phyloP scores from a whole-genome alignment of 2,797 vertebrate genomes.

The Halcyon chelicuti region DNA sequence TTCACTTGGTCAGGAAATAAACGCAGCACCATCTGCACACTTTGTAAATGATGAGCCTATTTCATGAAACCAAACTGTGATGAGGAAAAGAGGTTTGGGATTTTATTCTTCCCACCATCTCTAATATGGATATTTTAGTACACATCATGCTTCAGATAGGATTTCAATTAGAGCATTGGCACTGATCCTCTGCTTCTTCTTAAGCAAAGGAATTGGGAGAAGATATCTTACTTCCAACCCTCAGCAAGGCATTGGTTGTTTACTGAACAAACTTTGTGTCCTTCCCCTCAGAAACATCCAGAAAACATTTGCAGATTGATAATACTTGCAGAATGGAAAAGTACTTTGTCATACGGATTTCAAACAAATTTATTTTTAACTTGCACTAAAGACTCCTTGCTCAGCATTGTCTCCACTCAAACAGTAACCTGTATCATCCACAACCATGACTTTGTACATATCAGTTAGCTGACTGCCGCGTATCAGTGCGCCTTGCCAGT shows the following conservation, averaged over 20 bases:
- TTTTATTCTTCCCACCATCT: neutral
- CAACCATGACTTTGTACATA: neutral
- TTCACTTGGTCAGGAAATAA: neutral
- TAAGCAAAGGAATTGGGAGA: neutral
- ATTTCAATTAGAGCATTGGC: neutral
- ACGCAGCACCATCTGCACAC: neutral
- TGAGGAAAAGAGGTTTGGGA: neutral
- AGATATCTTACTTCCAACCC: neutral
- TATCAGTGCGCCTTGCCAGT: neutral
- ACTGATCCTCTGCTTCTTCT: neutral
- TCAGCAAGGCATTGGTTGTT: neutral
- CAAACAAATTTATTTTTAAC: neutral
- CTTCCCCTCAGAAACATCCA: neutral
- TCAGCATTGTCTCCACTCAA: neutral
- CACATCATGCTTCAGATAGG: neutral
- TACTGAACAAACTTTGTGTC: neutral
- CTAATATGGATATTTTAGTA: neutral
- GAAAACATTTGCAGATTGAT: neutral
- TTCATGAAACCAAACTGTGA: neutral
- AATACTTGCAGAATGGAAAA: neutral
- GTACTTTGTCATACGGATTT: neutral
- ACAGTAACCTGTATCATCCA: neutral
- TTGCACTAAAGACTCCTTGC: slow-evolving; percentile 9
- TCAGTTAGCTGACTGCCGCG: neutral
- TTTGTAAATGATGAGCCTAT: neutral